phyloP scores from a whole-genome alignment of 2,113 vertebrate genomes.

The Amia ocellicauda region DNA sequence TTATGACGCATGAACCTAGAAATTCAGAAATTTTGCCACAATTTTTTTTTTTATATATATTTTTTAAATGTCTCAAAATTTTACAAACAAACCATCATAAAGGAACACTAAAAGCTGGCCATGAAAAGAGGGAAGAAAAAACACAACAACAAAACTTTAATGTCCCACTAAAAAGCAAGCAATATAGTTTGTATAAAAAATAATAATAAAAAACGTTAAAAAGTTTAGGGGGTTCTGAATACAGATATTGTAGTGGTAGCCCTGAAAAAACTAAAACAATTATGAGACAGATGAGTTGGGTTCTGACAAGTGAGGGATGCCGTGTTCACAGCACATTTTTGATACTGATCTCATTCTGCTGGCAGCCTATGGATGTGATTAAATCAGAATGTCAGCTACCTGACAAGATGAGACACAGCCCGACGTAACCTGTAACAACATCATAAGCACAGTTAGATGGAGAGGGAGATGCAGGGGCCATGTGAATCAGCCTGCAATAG shows the following conservation, averaged over 20 bases:
- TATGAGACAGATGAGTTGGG: conserved; percentile 66
- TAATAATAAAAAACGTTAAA: conserved; percentile 56
- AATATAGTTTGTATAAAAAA: conserved; percentile 7
- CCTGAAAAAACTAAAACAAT: conserved; percentile 50
- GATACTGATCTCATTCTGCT: conserved; percentile 75
- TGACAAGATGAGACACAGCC: conserved; percentile 69
- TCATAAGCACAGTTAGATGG: conserved; percentile 49
- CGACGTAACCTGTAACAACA: conserved; percentile 65
- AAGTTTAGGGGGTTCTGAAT: too few species aligned
- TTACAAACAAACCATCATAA: conserved; percentile 42
- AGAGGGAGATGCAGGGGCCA: conserved; percentile 54
- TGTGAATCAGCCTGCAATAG: too few species aligned
- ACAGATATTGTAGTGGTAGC: too few species aligned
- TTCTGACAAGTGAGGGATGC: conserved; percentile 70
- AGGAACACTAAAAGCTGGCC: too few species aligned
- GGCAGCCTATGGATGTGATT: conserved; percentile 73
- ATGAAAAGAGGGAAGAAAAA: conserved; percentile 18
- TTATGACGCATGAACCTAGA: too few species aligned
- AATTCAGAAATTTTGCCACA: too few species aligned
- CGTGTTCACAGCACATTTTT: conserved; percentile 68
- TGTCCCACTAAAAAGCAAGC: too few species aligned
- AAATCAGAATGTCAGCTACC: conserved; percentile 73
- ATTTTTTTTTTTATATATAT: conserved; percentile 7
- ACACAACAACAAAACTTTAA: background rate
- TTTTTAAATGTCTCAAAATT: too few species aligned